A percentile compares a stretch with the other conserved stretches of the same genome.
These are phyloP conservation scores for Microplitis manilae DNA, from an alignment of 2,888 invertebrate genomes.

Conservation along the genomic window DNA sequence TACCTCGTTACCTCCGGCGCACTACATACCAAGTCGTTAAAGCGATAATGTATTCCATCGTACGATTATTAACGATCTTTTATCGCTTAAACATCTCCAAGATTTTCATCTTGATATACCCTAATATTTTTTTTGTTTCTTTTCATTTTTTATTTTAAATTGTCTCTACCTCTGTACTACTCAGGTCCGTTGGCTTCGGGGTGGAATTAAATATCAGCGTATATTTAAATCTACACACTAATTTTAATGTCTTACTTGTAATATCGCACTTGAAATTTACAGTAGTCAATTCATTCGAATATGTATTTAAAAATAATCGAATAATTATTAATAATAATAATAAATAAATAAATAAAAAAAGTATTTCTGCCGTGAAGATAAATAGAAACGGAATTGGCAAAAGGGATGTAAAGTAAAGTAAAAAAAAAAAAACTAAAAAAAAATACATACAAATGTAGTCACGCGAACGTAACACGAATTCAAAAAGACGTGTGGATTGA, in stretches of 20 bases:
- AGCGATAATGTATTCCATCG: slow-evolving; percentile 61
- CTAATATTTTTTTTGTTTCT: slow-evolving; percentile 14
- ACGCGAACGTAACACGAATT: background rate
- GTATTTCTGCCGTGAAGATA: slow-evolving; percentile 7
- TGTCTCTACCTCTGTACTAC: background rate
- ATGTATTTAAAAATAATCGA: background rate
- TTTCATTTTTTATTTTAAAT: slow-evolving; percentile 16
- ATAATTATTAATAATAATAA: background rate
- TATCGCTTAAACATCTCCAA: slow-evolving; percentile 52
- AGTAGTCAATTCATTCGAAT: background rate
- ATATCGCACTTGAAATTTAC: background rate
- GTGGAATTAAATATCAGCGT: background rate
- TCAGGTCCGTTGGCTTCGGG: background rate
- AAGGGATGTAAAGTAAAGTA: background rate
- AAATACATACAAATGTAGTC: slow-evolving; percentile 1
- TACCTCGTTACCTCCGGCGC: slow-evolving; percentile 52
- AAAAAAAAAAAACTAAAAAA: background rate
- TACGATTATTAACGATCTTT: slow-evolving; percentile 60
- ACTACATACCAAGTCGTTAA: slow-evolving; percentile 59
- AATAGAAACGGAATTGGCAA: slow-evolving; percentile 8
- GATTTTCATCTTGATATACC: slow-evolving; percentile 30
- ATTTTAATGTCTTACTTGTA: background rate
- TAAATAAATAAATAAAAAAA: background rate
- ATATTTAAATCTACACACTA: background rate
- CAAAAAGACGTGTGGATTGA: background rate